Conservation (phyloP, 2,113 vertebrate species). For the Chionodraco myersi region DNA sequence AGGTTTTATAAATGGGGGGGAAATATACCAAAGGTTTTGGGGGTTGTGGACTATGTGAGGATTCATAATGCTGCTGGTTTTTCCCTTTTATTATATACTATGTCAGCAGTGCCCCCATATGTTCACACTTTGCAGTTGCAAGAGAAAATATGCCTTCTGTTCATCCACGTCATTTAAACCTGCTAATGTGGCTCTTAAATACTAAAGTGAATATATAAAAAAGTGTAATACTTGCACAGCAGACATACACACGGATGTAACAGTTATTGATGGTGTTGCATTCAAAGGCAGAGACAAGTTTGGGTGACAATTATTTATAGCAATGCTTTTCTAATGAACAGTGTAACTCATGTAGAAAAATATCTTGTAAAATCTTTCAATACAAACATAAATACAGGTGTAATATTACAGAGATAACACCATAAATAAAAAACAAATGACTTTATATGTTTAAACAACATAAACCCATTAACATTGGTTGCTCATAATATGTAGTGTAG, state of each 20-base stretch:
- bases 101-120: slow-evolving; percentile 15
- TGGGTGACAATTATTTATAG: slow-evolving; percentile 32
- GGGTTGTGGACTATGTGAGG: background rate
- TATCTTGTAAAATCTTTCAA: slow-evolving; percentile 19
- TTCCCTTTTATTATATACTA: background rate
- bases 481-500: slow-evolving; percentile 9
- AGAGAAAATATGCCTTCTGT: background rate
- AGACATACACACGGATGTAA: background rate
- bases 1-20: background rate
- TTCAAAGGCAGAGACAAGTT: slow-evolving; percentile 15
- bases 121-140: background rate
- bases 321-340: slow-evolving; percentile 56
- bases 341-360: slow-evolving; percentile 21
- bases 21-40: background rate
- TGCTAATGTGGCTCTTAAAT: background rate
- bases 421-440: slow-evolving; percentile 40
- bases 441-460: slow-evolving; percentile 14
- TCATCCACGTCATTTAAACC: background rate
- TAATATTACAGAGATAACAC: slow-evolving; percentile 24
- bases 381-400: slow-evolving; percentile 63
- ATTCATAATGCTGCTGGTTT: background rate
- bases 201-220: background rate
- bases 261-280: background rate
- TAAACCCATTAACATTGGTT: background rate
- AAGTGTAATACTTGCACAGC: background rate